These are phyloP conservation scores for Athalia cordata DNA, from an alignment of 2,888 invertebrate species.

Conservation along the genomic window DNA sequence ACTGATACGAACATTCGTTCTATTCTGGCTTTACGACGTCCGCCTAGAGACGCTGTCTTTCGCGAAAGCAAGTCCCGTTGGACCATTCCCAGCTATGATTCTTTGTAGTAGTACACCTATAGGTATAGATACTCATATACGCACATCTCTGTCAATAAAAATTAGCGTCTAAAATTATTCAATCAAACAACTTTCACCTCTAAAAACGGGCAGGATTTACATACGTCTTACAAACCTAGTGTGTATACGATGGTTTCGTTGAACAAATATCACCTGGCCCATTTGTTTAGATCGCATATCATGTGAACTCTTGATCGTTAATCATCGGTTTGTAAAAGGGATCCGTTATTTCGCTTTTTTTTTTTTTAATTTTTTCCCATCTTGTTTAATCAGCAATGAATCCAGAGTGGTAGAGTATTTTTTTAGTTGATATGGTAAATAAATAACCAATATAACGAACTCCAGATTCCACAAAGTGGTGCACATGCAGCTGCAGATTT, in stretches of 20 bases:
- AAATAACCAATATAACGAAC: neutral
- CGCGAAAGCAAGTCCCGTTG: conserved; percentile 44
- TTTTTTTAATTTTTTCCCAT: neutral
- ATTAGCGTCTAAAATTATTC: conserved; percentile 9
- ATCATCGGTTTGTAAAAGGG: neutral
- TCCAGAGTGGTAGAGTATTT: neutral
- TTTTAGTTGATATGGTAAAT: neutral
- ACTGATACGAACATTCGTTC: no score
- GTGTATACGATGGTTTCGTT: no score
- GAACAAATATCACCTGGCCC: no score
- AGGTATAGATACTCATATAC: neutral
- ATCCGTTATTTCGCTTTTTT: neutral
- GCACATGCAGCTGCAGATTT: neutral
- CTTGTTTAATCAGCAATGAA: neutral
- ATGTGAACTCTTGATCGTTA: no score
- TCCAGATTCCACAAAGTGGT: neutral
- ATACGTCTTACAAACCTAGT: no score
- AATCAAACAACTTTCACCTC: conserved; percentile 31
- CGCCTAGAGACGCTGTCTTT: neutral
- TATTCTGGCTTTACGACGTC: no score
- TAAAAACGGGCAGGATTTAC: neutral
- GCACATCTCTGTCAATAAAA: conserved; percentile 4
- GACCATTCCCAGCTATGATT: conserved; percentile 2
- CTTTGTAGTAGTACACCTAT: neutral
- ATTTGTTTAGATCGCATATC: no score